A percentile compares a stretch with the other conserved stretches of the same genome.
phyloP scores from a whole-genome alignment of 64 coral and sea anemone genomes.

The Stichodactyla mertensii region DNA sequence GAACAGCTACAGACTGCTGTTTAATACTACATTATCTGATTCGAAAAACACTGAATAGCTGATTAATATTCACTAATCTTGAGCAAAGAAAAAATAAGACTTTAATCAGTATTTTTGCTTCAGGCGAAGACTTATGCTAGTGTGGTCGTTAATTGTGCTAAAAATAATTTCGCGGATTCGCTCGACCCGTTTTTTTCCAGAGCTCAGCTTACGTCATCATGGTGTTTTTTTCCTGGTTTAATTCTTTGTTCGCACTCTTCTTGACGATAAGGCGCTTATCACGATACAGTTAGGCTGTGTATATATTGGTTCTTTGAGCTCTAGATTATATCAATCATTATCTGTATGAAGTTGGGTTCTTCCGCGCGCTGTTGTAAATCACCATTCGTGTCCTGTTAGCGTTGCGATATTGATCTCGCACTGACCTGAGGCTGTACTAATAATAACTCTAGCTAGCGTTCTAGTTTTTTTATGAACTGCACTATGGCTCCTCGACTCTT shows the following conservation, averaged over 20 bases:
- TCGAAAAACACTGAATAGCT: background rate
- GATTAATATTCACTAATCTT: background rate
- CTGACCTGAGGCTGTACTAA: background rate
- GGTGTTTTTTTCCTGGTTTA: no score
- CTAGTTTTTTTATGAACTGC: background rate
- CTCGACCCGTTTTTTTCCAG: background rate
- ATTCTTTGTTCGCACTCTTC: background rate
- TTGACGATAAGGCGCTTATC: background rate
- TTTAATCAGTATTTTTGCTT: background rate
- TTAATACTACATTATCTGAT: background rate
- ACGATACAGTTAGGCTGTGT: background rate
- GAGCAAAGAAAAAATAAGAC: background rate
- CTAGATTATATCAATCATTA: conserved; percentile 10
- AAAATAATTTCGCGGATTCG: background rate
- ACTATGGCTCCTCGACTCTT: background rate
- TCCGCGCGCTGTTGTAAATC: background rate
- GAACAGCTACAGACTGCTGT: background rate
- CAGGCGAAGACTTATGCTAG: background rate
- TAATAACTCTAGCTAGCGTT: background rate
- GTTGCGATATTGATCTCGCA: background rate
- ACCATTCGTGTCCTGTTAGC: background rate
- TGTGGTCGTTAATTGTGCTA: background rate
- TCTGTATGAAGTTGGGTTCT: background rate
- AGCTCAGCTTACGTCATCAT: no score
- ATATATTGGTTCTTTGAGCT: conserved; percentile 1